These are phyloP conservation scores for Babylonia areolata DNA, from an alignment of 1,140 invertebrate species.

Conservation along the genomic window DNA sequence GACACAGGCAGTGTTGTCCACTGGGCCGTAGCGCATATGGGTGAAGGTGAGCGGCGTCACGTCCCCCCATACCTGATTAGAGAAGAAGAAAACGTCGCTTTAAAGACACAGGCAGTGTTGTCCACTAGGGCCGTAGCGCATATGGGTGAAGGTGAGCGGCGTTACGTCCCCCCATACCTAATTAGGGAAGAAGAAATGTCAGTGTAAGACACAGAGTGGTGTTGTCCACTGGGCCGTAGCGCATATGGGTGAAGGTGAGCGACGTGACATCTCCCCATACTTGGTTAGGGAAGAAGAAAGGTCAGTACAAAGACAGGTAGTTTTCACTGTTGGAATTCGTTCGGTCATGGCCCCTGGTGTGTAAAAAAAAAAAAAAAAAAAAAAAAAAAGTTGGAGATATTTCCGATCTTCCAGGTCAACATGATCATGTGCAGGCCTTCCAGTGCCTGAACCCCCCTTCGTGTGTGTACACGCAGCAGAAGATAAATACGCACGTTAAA, in stretches of 20 bases:
- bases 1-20: constrained; percentile 40
- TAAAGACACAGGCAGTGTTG: neutral
- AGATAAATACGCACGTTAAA: no score
- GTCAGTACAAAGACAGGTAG: neutral
- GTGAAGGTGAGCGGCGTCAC: constrained; percentile 68
- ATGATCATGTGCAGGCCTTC: no score
- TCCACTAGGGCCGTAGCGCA: constrained; percentile 52
- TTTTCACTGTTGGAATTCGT: constrained; percentile 47
- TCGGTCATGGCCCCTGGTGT: neutral
- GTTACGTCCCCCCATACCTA: constrained; percentile 70
- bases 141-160: constrained; percentile 62
- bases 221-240: constrained; percentile 52
- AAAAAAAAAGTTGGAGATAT: no score
- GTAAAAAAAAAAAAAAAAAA: neutral
- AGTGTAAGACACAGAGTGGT: neutral
- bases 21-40: constrained; percentile 39
- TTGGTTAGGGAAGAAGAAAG: constrained; percentile 46
- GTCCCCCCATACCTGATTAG: constrained; percentile 66
- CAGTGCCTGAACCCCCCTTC: no score
- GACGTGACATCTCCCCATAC: constrained; percentile 70
- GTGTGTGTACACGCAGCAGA: no score
- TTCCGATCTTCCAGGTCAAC: no score
- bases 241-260: constrained; percentile 57
- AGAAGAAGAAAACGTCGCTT: neutral
- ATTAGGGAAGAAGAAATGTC: neutral